Evolutionary conservation across 2,888 invertebrate species (phyloP), one percentile per base, ranked within the genome.

Genomic region (Drosophila vallismaia): DNA sequence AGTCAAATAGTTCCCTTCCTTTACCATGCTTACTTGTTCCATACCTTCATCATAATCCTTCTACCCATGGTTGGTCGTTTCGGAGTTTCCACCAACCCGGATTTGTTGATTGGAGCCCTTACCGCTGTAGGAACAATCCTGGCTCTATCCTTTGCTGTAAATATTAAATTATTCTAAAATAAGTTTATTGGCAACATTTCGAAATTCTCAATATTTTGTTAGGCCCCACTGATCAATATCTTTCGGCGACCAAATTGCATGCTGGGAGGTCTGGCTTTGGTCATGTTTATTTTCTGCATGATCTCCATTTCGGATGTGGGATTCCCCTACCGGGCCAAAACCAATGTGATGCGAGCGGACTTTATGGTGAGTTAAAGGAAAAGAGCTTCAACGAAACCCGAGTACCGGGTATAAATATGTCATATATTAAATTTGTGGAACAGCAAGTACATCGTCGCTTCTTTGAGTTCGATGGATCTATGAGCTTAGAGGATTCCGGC

Each of bases 21-120:
- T 1, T 90, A 92, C 42, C 86, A 91, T 4, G 79, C 92, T 8
- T 94, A 94, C 77, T 74, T 93, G 31, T 89, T 92, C 50, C 89
- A 92, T 68, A 90, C 90, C 7, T 89, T 93, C 10, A 90, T 93
- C 29, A 91, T 91, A 29, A 91, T 93, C 48, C 92, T 94, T 64
- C 92, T 94, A 9, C 94, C 95, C 0, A 93, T 94, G 72, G 92
- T 93, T 90, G 94, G 93, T 2, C 91, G 94, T 1, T 89, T 91
- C 31, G 94, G 94, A 0, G 89, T 92, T 4, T 86, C 84, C 3
- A 74, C 88, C 3, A 92, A 93, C 77, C 94, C 94, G 0, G 94
- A 95, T 76, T 63, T 93, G 1, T 76, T 93, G 24, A 92, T 94
- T 60, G 92, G 92, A 2, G 84, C 89, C 1, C 59, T 94, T 4